A percentile compares a stretch with the other conserved stretches of the same genome.
Evolutionary conservation across 2,797 vertebrate genomes (phyloP).

Genomic region (Sebastes variabilis): DNA sequence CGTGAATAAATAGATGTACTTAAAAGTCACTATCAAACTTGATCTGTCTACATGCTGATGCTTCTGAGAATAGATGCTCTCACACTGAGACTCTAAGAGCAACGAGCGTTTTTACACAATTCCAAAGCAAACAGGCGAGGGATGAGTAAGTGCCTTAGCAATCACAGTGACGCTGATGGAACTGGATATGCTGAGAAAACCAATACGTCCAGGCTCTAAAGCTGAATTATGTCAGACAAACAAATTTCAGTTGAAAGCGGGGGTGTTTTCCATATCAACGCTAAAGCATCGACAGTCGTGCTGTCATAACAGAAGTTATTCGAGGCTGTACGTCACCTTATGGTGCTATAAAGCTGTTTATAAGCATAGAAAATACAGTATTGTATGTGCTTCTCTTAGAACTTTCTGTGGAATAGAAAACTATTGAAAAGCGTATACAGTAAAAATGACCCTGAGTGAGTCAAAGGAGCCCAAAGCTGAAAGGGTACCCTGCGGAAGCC

Average conservation of each 20-base stretch:
- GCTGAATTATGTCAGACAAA: constrained; percentile 46
- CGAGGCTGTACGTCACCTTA: constrained; percentile 3
- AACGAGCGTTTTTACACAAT: constrained; percentile 40
- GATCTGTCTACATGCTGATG: constrained; percentile 8
- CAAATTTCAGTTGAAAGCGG: constrained; percentile 47
- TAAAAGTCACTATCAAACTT: constrained; percentile 14
- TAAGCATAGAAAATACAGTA: background rate
- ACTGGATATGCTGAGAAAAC: constrained; percentile 35
- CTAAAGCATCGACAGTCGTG: constrained; percentile 16
- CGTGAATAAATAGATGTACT: background rate
- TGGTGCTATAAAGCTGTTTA: background rate
- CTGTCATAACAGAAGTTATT: constrained; percentile 26
- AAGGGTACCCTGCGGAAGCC: background rate
- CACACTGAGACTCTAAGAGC: constrained; percentile 36
- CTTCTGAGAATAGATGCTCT: constrained; percentile 17
- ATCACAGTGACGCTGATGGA: constrained; percentile 61
- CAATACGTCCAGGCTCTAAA: constrained; percentile 19
- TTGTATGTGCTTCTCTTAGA: background rate
- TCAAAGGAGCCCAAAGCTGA: background rate
- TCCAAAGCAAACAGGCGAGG: constrained; percentile 30
- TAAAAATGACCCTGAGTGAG: background rate
- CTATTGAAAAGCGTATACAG: background rate
- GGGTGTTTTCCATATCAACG: constrained; percentile 47
- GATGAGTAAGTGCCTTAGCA: constrained; percentile 43
- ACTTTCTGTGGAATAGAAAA: background rate